Percentiles rank a stretch among this genome's conserved stretches.
These are phyloP conservation scores for Thaleichthys pacificus DNA, from an alignment of 2,797 vertebrate species.

Conservation along the genomic window DNA sequence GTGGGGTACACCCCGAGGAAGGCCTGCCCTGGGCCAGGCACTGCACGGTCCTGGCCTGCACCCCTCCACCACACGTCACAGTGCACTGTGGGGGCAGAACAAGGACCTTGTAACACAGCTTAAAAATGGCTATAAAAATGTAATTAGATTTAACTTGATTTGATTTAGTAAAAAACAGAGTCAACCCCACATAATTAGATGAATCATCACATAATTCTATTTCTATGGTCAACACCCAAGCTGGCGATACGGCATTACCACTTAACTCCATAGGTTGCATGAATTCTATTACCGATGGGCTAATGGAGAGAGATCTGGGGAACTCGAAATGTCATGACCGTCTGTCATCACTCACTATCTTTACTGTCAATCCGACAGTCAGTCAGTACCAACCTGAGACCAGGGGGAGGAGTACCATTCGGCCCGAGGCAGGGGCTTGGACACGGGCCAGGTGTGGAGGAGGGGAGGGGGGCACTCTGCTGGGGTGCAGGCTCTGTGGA, in stretches of 20 bases:
- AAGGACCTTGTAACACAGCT: neutral
- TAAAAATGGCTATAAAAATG: no score
- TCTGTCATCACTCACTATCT: neutral
- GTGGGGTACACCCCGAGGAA: conserved; percentile 67
- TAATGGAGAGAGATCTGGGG: no score
- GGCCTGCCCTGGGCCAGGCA: conserved; percentile 77
- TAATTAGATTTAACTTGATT: no score
- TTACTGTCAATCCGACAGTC: neutral
- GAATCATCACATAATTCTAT: neutral
- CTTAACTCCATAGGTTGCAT: no score
- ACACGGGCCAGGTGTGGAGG: conserved; percentile 50
- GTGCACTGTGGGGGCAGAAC: conserved; percentile 77
- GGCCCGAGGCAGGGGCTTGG: conserved; percentile 46
- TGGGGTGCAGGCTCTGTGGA: conserved; percentile 74
- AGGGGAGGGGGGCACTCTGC: conserved; percentile 66
- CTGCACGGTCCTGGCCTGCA: conserved; percentile 80
- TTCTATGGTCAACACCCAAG: neutral
- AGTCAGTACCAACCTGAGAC: conserved; percentile 77
- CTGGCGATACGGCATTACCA: neutral
- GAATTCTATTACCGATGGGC: no score
- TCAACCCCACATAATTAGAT: neutral
- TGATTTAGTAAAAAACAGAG: no score
- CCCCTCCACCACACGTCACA: conserved; percentile 88
- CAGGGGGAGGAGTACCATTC: conserved; percentile 83
- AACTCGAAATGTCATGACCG: no score